These are phyloP conservation scores for Dysidea cf. avara DNA, from an alignment of 37 sponge, comb jelly and placozoan genomes.

Conservation along the genomic window DNA sequence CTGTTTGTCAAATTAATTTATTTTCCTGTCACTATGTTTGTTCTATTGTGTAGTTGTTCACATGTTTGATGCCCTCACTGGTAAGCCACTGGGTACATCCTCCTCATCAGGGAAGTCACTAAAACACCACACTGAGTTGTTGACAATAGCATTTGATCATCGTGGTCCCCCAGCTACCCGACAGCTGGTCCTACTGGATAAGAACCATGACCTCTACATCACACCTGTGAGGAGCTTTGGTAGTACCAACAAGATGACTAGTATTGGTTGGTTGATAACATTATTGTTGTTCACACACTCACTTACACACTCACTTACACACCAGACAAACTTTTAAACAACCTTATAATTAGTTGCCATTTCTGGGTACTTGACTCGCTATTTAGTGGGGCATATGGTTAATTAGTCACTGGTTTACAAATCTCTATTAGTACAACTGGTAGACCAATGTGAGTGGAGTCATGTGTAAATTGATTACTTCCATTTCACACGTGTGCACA, in stretches of 20 bases:
- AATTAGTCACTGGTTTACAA: too few relatives aligned
- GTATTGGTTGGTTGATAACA: background rate
- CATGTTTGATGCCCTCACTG: conserved; percentile 75
- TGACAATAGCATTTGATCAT: conserved; percentile 64
- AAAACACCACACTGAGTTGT: conserved; percentile 51
- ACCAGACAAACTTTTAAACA: too few relatives aligned
- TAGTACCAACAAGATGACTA: too few relatives aligned
- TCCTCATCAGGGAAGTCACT: conserved; percentile 3
- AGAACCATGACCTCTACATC: conserved; percentile 89
- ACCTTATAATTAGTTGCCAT: too few relatives aligned
- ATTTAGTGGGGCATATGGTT: too few relatives aligned
- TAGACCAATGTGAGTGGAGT: too few relatives aligned
- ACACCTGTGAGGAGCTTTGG: conserved; percentile 34
- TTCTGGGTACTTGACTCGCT: too few relatives aligned
- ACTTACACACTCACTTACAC: too few relatives aligned
- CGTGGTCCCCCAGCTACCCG: conserved; percentile 57
- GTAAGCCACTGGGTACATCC: conserved; percentile 53
- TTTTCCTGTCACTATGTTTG: too few relatives aligned
- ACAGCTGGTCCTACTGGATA: conserved; percentile 79
- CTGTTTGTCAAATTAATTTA: too few relatives aligned
- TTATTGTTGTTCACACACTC: too few relatives aligned
- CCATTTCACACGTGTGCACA: background rate
- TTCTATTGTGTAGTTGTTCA: conserved; percentile 56
- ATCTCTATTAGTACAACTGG: too few relatives aligned
- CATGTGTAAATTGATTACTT: background rate